A percentile compares a stretch with the other conserved stretches of the same genome.
Evolutionary conservation across 2,797 vertebrate genomes (phyloP).

Genomic region (Halcyon badia): DNA sequence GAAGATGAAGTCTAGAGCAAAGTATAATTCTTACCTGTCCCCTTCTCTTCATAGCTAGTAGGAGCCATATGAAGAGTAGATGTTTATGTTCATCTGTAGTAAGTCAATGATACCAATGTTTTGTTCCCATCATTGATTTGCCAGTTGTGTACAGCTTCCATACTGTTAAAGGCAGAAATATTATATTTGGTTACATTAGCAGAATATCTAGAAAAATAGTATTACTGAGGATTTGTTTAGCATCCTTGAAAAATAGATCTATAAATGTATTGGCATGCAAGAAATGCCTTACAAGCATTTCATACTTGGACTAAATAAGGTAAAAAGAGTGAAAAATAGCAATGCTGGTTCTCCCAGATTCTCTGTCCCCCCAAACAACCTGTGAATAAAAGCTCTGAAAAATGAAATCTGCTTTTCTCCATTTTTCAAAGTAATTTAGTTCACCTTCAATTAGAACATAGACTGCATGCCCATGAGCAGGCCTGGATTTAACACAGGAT

Average conservation of each 20-base stretch:
- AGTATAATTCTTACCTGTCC: background rate
- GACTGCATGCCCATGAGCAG: background rate
- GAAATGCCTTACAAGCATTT: background rate
- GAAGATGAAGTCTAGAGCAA: background rate
- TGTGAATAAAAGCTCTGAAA: background rate
- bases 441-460: constrained; percentile 24
- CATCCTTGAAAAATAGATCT: background rate
- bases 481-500: background rate
- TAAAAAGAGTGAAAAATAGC: background rate
- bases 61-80: background rate
- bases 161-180: background rate
- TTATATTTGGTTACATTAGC: background rate
- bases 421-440: constrained; percentile 20
- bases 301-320: background rate
- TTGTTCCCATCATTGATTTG: background rate
- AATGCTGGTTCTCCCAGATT: background rate
- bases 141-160: background rate
- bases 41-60: background rate
- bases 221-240: background rate
- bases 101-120: background rate
- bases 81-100: background rate
- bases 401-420: background rate
- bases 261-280: background rate
- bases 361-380: background rate
- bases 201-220: background rate